phyloP scores from a whole-genome alignment of 1,140 invertebrate genomes.

The Nomia melanderi region DNA sequence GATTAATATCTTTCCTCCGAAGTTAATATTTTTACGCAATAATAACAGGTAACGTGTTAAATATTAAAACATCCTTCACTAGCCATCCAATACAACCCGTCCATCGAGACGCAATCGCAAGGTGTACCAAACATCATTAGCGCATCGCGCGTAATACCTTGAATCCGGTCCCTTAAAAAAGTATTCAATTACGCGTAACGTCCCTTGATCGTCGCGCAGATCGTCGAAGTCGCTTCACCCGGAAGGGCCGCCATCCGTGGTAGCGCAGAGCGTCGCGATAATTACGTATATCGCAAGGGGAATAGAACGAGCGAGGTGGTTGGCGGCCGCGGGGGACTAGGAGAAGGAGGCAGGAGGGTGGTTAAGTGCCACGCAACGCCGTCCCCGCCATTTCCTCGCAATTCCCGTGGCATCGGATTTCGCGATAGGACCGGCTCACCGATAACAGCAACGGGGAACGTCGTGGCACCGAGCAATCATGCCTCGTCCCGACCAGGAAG shows the following conservation, averaged over 20 bases:
- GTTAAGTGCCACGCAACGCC: conserved; percentile 18
- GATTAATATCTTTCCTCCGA: too few relatives aligned
- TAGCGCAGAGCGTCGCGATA: conserved; percentile 28
- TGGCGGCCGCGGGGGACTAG: not conserved
- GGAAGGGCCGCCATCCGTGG: not conserved
- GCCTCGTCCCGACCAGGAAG: conserved; percentile 44
- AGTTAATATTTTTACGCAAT: too few relatives aligned
- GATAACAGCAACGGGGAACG: conserved; percentile 30
- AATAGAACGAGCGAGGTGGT: not conserved
- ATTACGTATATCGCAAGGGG: conserved; percentile 27
- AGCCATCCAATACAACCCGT: not conserved
- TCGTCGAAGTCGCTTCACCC: not conserved
- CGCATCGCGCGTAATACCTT: not conserved
- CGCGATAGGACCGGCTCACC: conserved; percentile 41
- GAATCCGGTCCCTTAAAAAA: not conserved
- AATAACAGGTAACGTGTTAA: too few relatives aligned
- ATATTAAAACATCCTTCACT: too few relatives aligned
- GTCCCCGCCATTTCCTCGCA: conserved; percentile 1
- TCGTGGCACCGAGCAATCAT: conserved; percentile 29
- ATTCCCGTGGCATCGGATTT: conserved; percentile 43
- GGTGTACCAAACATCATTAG: not conserved
- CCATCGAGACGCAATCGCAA: not conserved
- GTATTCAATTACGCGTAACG: conserved; percentile 20
- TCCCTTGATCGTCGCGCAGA: not conserved
- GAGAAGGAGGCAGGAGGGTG: too few relatives aligned